phyloP scores from a whole-genome alignment of 2,797 vertebrate species.

The Sebastes umbrosus region DNA sequence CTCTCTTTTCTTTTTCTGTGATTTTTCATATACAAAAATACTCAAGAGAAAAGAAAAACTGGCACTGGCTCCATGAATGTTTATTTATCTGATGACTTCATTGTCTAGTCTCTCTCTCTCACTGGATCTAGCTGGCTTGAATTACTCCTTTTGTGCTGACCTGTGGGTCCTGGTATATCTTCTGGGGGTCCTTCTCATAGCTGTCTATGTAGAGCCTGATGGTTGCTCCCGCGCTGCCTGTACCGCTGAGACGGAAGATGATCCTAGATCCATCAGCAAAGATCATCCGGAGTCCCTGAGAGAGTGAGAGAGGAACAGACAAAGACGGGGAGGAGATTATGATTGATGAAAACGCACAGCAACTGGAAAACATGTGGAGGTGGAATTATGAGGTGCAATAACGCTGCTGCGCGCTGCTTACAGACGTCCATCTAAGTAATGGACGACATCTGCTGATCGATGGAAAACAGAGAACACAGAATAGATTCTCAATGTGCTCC shows the following conservation, averaged over 20 bases:
- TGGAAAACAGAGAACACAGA: neutral
- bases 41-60: neutral
- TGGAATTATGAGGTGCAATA: neutral
- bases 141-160: conserved; percentile 71
- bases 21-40: neutral
- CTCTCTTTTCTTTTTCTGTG: neutral
- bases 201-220: conserved; percentile 97
- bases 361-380: conserved; percentile 23
- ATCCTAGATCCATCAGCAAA: conserved; percentile 95
- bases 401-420: neutral
- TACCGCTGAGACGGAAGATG: conserved; percentile 97
- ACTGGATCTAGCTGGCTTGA: conserved; percentile 7
- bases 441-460: neutral
- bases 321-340: neutral
- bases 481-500: neutral
- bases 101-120: neutral
- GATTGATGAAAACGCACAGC: conserved; percentile 12
- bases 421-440: neutral
- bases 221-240: conserved; percentile 95
- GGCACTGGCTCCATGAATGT: neutral
- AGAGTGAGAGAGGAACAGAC: conserved; percentile 7
- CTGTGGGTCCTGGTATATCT: conserved; percentile 94
- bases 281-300: conserved; percentile 93
- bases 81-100: conserved; percentile 45
- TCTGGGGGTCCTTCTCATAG: conserved; percentile 93